phyloP scores from a whole-genome alignment of 2,113 vertebrate genomes.

The Sinocyclocheilus anophthalmus region DNA sequence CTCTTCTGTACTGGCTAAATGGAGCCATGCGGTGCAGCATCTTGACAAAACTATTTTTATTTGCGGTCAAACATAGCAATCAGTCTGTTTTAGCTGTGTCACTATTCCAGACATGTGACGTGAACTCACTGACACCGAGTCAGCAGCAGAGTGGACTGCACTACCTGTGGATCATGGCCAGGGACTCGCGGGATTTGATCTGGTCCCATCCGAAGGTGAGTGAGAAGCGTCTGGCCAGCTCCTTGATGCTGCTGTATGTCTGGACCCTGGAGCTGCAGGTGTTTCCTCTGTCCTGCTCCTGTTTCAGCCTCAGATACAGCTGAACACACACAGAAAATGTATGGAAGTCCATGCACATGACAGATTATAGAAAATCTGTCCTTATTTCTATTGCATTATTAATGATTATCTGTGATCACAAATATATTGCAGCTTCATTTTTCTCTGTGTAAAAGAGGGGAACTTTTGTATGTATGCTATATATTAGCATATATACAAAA shows the following conservation, averaged over 20 bases:
- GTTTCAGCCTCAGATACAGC: slow-evolving; percentile 79
- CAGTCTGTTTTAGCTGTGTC: not conserved
- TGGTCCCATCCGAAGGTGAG: slow-evolving; percentile 88
- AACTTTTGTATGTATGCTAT: not conserved
- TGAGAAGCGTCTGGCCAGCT: slow-evolving; percentile 87
- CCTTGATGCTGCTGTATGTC: slow-evolving; percentile 87
- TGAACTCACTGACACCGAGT: not conserved
- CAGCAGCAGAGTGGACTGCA: not conserved
- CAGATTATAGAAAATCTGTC: not conserved
- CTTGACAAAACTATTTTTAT: slow-evolving; percentile 14
- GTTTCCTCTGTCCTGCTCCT: slow-evolving; percentile 72
- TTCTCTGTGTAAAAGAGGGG: not conserved
- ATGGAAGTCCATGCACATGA: not conserved
- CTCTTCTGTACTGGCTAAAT: slow-evolving; percentile 12
- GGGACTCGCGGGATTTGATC: slow-evolving; percentile 85
- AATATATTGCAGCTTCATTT: not conserved
- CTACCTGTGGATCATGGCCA: slow-evolving; percentile 92
- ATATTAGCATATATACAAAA: not conserved
- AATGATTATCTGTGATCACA: not conserved
- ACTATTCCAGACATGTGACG: not conserved
- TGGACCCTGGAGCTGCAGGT: slow-evolving; percentile 71
- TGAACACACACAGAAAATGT: slow-evolving; percentile 60
- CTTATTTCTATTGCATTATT: not conserved
- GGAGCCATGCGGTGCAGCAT: not conserved
- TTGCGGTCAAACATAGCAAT: not conserved